These are phyloP conservation scores for Sebastes paucispinis DNA, from an alignment of 2,797 vertebrate species.

Conservation along the genomic window DNA sequence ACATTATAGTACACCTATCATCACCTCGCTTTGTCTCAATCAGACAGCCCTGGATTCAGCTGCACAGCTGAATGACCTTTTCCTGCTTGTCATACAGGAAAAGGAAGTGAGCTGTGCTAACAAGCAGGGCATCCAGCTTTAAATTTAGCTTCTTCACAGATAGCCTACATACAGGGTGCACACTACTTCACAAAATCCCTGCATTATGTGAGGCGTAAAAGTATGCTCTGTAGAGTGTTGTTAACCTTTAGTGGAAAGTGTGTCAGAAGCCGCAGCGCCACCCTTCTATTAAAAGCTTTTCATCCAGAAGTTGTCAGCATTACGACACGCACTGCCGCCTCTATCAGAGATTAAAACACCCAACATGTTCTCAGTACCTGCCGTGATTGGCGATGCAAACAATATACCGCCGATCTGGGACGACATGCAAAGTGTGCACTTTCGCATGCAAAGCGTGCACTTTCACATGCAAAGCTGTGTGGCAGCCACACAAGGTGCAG, in stretches of 20 bases:
- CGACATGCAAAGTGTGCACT: constrained; percentile 66
- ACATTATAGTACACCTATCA: constrained; percentile 60
- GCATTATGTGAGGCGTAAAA: neutral
- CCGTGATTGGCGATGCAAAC: constrained; percentile 66
- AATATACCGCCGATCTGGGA: neutral
- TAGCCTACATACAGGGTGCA: neutral
- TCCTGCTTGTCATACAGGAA: constrained; percentile 79
- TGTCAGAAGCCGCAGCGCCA: neutral
- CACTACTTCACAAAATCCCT: neutral
- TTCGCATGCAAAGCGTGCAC: constrained; percentile 65
- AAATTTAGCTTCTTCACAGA: constrained; percentile 51
- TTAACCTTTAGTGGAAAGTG: constrained; percentile 11
- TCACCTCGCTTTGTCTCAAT: constrained; percentile 31
- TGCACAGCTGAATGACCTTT: constrained; percentile 73
- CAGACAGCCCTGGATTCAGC: constrained; percentile 59
- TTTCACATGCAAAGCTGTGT: constrained; percentile 64
- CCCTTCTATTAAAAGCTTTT: constrained; percentile 18
- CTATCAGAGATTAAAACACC: constrained; percentile 6
- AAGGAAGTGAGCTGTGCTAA: constrained; percentile 82
- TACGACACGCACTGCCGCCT: neutral
- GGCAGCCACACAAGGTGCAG: neutral
- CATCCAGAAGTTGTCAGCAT: constrained; percentile 6
- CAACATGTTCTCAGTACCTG: constrained; percentile 31
- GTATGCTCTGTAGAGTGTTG: neutral
- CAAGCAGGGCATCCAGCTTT: constrained; percentile 61